Conservation (phyloP, 2,888 invertebrate species). For the Diloba caeruleocephala region DNA sequence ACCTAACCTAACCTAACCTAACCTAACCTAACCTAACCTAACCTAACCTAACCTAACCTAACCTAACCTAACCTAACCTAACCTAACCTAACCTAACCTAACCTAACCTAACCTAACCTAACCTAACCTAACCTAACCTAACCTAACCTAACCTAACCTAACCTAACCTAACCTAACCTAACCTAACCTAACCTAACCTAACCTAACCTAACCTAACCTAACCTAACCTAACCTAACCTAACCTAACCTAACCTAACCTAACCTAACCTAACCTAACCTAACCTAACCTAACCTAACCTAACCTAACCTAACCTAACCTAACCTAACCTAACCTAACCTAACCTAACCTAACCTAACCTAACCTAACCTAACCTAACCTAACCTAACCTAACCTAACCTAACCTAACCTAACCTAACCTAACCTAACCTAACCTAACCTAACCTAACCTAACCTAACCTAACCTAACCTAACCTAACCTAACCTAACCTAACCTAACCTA, state of each 20-base stretch:
- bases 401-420: constrained; percentile 30
- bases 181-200: constrained; percentile 8
- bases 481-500: constrained; percentile 22
- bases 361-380: constrained; percentile 28
- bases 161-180: constrained; percentile 8
- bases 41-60: constrained; percentile 9
- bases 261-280: constrained; percentile 35
- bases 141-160: constrained; percentile 20
- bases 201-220: constrained; percentile 8
- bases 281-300: constrained; percentile 27
- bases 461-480: constrained; percentile 30
- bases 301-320: constrained; percentile 28
- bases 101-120: constrained; percentile 37
- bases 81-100: constrained; percentile 37
- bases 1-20: constrained; percentile 8
- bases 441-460: constrained; percentile 35
- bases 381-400: constrained; percentile 33
- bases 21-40: constrained; percentile 7
- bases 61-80: constrained; percentile 23
- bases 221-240: constrained; percentile 22
- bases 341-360: constrained; percentile 27
- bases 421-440: constrained; percentile 32
- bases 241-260: constrained; percentile 36
- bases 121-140: constrained; percentile 29
- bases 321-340: constrained; percentile 32